phyloP scores from a whole-genome alignment of 2,113 vertebrate species.

The Ammospiza nelsoni region DNA sequence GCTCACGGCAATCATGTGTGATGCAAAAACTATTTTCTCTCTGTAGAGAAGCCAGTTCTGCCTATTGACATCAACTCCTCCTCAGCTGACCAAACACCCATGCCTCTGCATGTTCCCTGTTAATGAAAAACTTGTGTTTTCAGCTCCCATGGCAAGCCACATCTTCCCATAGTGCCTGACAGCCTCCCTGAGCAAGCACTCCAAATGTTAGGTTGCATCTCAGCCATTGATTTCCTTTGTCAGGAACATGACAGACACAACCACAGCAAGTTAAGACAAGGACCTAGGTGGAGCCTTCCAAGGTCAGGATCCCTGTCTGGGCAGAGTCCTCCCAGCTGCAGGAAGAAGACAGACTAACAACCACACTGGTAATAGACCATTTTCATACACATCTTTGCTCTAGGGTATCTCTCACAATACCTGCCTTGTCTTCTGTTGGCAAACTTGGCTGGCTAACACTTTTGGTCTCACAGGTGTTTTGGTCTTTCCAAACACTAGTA shows the following conservation, averaged over 20 bases:
- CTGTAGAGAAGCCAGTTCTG: not conserved
- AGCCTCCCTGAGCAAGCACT: not conserved
- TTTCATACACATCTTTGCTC: conserved; percentile 11
- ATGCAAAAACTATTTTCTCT: not conserved
- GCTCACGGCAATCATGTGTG: not conserved
- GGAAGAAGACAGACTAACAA: conserved; percentile 33
- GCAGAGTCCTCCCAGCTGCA: conserved; percentile 51
- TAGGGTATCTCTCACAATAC: conserved; percentile 33
- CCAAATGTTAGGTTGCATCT: not conserved
- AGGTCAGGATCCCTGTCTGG: conserved; percentile 44
- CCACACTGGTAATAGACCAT: not conserved
- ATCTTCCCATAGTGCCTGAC: not conserved
- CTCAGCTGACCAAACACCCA: not conserved
- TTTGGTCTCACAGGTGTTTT: conserved; percentile 30
- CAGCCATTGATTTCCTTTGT: not conserved
- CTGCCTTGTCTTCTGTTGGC: conserved; percentile 23
- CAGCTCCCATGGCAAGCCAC: not conserved
- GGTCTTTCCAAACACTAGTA: not conserved
- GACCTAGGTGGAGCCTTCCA: not conserved
- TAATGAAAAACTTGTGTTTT: not conserved
- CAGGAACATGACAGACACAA: not conserved
- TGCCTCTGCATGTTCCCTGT: not conserved
- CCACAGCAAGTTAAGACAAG: conserved; percentile 33
- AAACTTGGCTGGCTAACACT: not conserved
- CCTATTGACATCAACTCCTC: not conserved